Base-by-base conservation (phyloP, 2,797 vertebrate species). In the Mionectes olivaceus region DNA sequence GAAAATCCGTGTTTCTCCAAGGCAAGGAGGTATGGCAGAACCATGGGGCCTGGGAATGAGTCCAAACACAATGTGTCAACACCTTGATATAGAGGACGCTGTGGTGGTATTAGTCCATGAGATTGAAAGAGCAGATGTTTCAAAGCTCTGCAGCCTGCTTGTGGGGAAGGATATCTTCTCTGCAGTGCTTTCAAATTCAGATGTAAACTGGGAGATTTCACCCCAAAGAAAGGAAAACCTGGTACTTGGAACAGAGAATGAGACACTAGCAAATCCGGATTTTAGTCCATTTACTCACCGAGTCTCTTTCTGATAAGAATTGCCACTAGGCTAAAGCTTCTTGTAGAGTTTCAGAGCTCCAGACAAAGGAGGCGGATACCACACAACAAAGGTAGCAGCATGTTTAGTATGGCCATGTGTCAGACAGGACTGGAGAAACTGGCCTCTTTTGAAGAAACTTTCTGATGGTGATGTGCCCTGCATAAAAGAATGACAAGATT, bases 391-490 rank as follows among this genome's bases (percentile, higher is more conserved):
- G 33, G 41, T 18, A 68, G 24, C 43, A 69, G 50, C 2, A 0
- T 1, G 0, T 1, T 10, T 44, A 73, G 17, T 0, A 4, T 81
- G 41, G 37, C 44, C 18, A 14, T 27, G 10, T 53, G 28, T 61
- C 55, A 64, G 47, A 35, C 11, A 76, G 33, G 24, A 52, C 60
- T 83, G 76, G 55, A 53, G 41, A 92, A 65, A 15, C 18, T 46
- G 57, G 28, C 21, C 10, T 85, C 32, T 35, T 83, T 9, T 57
- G 87, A 77, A 85, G 64, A 83, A 85, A 28, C 17, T 76, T 13
- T 39, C n/a, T 61, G 46, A 30, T 13, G 23, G 11, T 70, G 49
- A 74, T 82, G 35, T 2, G 2, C 9, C 46, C 81, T 86, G 69
- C 39, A 5, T 37, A 46, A 67, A 88, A 82, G 24, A 59, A 68